phyloP scores from a whole-genome alignment of 2,888 invertebrate species.

The Suillia variegata region DNA sequence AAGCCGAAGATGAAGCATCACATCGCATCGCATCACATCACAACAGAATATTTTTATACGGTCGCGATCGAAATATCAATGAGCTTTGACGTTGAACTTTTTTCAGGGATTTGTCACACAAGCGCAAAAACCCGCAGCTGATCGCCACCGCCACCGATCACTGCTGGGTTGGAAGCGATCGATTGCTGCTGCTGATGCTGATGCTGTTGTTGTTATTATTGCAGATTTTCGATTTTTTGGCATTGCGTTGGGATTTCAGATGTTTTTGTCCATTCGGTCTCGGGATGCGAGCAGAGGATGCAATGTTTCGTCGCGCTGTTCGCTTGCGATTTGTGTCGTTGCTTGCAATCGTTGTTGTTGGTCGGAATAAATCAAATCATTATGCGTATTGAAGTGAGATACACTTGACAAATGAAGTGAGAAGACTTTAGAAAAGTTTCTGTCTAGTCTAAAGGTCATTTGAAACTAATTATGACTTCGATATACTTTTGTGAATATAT shows the following conservation, averaged over 20 bases:
- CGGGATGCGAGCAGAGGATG: conserved; percentile 25
- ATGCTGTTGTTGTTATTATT: no score
- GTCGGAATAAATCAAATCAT: conserved; percentile 57
- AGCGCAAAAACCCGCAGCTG: conserved; percentile 24
- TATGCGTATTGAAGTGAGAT: conserved; percentile 32
- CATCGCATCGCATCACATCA: no score
- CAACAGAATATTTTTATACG: conserved; percentile 63
- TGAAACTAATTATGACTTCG: no score
- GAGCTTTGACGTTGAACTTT: conserved; percentile 45
- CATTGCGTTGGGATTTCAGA: conserved; percentile 30
- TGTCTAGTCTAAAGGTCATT: no score
- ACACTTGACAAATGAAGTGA: no score
- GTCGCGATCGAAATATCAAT: conserved; percentile 63
- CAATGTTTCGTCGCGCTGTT: conserved; percentile 54
- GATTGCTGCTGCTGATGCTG: no score
- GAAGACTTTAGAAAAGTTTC: no score
- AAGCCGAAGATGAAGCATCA: no score
- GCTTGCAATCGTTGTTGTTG: conserved; percentile 34
- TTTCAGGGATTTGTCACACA: conserved; percentile 6
- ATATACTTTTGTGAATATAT: no score
- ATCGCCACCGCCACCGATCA: neutral
- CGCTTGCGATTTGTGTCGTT: conserved; percentile 52
- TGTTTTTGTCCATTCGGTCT: conserved; percentile 24
- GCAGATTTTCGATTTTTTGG: conserved; percentile 25
- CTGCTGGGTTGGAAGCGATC: neutral